Conservation (phyloP, 2,888 invertebrate genomes). For the Dynastes hyllus region DNA sequence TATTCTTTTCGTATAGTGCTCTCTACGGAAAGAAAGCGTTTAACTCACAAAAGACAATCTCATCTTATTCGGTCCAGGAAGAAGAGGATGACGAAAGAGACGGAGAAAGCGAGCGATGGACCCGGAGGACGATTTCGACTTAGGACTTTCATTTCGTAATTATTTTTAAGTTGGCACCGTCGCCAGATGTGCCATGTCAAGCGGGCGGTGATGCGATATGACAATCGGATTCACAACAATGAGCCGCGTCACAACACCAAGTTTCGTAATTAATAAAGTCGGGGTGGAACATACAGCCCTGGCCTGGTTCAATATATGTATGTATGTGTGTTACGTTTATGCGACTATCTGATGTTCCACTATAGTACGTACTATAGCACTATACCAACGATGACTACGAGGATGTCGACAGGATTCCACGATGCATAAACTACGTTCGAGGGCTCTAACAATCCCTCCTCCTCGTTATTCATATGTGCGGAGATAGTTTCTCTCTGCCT, state of each 20-base stretch:
- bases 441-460: conserved; percentile 1
- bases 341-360: background rate
- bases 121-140: conserved; percentile 66
- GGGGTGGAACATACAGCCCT: conserved; percentile 56
- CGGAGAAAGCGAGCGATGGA: conserved; percentile 31
- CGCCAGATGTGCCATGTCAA: conserved; percentile 65
- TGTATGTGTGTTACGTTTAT: background rate
- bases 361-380: background rate
- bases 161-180: conserved; percentile 60
- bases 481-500: conserved; percentile 17
- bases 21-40: conserved; percentile 40
- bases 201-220: conserved; percentile 66
- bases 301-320: conserved; percentile 18
- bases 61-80: conserved; percentile 33
- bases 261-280: conserved; percentile 70
- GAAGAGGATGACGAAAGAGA: background rate
- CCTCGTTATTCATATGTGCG: conserved; percentile 18
- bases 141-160: conserved; percentile 61
- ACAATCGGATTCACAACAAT: conserved; percentile 69
- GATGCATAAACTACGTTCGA: conserved; percentile 30
- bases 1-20: conserved; percentile 32
- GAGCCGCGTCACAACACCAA: conserved; percentile 69
- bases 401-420: conserved; percentile 21
- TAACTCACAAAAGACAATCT: conserved; percentile 45
- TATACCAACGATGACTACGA: background rate